Conservation (phyloP, 2,113 vertebrate genomes). For the Cebidichthys violaceus region DNA sequence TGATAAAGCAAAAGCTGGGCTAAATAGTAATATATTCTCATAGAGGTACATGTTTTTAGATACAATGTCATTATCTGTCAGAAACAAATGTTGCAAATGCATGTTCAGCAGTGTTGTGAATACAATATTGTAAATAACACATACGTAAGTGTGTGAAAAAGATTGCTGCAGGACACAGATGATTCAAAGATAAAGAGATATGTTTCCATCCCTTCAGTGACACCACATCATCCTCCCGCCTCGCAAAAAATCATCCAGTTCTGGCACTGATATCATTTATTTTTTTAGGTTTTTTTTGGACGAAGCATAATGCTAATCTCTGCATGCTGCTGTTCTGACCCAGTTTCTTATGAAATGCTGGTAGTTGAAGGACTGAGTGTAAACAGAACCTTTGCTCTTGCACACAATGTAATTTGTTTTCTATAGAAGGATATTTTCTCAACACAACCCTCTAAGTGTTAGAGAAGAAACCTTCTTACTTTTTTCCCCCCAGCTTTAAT, state of each 20-base stretch:
- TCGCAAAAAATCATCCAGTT: background rate
- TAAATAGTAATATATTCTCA: background rate
- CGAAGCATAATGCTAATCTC: background rate
- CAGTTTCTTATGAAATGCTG: background rate
- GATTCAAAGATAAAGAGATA: background rate
- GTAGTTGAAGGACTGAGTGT: background rate
- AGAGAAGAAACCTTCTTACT: background rate
- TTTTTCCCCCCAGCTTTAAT: background rate
- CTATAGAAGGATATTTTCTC: background rate
- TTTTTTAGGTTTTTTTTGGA: background rate
- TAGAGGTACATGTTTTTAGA: background rate
- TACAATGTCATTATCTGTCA: background rate
- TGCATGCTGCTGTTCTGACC: conserved; percentile 6
- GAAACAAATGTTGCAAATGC: background rate
- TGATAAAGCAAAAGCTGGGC: background rate
- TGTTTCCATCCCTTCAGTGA: background rate
- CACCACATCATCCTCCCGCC: background rate
- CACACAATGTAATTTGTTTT: background rate
- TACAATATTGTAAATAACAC: background rate
- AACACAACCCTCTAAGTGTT: background rate
- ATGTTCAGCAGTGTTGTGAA: background rate
- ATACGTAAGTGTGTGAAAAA: background rate
- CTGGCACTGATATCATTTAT: background rate
- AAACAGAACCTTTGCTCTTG: too few relatives aligned
- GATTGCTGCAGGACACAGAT: background rate